Evolutionary conservation across 2,888 invertebrate genomes (phyloP), one percentile per base, ranked within the genome.

Genomic region (Zelleria hepariella): DNA sequence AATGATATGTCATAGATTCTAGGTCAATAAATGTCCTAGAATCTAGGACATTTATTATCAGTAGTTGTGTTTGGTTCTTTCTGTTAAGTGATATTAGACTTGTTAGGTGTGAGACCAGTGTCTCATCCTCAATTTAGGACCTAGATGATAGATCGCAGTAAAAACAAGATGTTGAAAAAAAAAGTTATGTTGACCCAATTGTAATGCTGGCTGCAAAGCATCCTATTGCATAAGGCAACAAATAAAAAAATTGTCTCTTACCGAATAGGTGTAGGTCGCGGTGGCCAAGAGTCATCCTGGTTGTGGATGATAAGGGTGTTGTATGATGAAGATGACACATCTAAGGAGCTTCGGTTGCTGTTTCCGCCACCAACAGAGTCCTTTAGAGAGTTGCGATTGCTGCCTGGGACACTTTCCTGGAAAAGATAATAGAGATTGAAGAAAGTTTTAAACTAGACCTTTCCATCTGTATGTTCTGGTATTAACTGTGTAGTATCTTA

Each of bases 281-380:
- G 91, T 59, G 92, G 91, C 94, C 94, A 94, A 18, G 93, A 91
- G 70, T 93, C 94, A 71, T 94, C 94, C 66, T 91, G 91, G 63
- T 93, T 94, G 75, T 95, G 95, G 70, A 96, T 95, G 66, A 95
- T 95, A 54, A 96, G 90, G 15, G 95, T 95, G 73, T 95, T 95
- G 74, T 95, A 95, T 2, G 94, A 94, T 59, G 94, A 94, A 7
- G 94, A 93, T 26, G 94, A 94, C 4, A 94, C 93, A 75, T 94
- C 94, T 67, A 94, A 80, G 25, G 92, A 92, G 67, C 92, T 92
- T 60, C 92, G 83, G 71, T 92, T 92, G 58, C 92, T 91, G 68
- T 87, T 89, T 15, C 82, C 77, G 0, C 87, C 89, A 23, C 91
- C 91, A 2, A 91, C 83, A 3, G 91, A 91, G 64, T 90, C 90